Conservation (phyloP, 2,113 vertebrate genomes). For the Myrmecobius fasciatus region DNA sequence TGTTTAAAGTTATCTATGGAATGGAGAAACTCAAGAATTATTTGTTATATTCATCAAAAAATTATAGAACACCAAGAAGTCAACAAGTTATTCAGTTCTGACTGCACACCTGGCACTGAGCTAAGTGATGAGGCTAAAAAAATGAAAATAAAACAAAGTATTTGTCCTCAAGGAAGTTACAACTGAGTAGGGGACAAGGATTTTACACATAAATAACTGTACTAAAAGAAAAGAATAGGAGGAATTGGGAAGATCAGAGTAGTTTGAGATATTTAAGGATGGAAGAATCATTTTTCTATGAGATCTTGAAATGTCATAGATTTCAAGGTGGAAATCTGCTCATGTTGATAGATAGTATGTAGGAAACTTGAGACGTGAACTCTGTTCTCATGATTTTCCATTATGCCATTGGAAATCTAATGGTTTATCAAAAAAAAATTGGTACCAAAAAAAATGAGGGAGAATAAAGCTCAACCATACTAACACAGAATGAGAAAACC, state of each 20-base stretch:
- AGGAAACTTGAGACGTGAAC: background rate
- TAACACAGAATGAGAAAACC: background rate
- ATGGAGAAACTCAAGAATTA: background rate
- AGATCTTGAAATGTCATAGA: background rate
- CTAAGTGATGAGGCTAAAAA: background rate
- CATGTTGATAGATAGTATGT: background rate
- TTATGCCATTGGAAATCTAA: background rate
- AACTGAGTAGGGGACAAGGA: background rate
- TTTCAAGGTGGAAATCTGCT: background rate
- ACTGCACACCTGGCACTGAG: background rate
- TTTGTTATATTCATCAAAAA: background rate
- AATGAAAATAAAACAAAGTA: background rate
- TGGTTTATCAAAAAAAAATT: background rate
- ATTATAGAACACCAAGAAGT: background rate
- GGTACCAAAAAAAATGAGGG: background rate
- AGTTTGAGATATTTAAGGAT: background rate
- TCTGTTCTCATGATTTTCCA: background rate
- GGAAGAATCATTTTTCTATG: background rate
- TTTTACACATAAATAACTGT: background rate
- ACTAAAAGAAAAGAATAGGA: background rate
- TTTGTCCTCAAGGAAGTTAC: background rate
- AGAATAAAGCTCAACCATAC: background rate
- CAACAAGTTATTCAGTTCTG: background rate
- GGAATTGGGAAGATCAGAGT: background rate
- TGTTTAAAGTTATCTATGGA: conserved; percentile 2